Conservation (phyloP, 2,888 invertebrate species). For the Tenthredo livida region DNA sequence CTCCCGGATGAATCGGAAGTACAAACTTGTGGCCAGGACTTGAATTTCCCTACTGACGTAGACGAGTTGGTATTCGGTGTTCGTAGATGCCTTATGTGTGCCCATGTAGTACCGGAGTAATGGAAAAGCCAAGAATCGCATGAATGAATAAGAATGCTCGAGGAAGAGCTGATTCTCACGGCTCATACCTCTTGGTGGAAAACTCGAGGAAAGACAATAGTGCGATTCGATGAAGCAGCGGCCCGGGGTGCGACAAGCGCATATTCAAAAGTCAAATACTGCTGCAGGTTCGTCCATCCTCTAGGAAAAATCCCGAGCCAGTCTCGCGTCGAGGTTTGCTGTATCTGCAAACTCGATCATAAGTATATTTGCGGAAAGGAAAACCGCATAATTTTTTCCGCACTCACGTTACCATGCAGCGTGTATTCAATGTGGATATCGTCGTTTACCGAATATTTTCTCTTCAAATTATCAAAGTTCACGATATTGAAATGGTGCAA, state of each 20-base stretch:
- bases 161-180: not conserved
- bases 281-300: conserved; percentile 62
- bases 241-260: conserved; percentile 53
- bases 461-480: conserved; percentile 57
- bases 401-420: conserved; percentile 58
- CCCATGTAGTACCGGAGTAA: not conserved
- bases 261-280: conserved; percentile 63
- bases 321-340: conserved; percentile 59
- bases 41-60: conserved; percentile 61
- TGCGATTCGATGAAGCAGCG: conserved; percentile 49
- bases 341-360: conserved; percentile 54
- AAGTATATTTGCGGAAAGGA: not conserved
- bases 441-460: conserved; percentile 56
- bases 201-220: conserved; percentile 51
- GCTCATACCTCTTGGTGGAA: conserved; percentile 59
- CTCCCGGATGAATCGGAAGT: conserved; percentile 55
- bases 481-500: conserved; percentile 54
- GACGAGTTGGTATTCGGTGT: conserved; percentile 60
- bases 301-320: conserved; percentile 63
- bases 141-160: not conserved
- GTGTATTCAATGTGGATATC: conserved; percentile 58
- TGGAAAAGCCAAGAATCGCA: not conserved
- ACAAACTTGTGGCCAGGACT: conserved; percentile 58
- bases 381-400: not conserved
- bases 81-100: conserved; percentile 54